Conservation (phyloP, 2,113 vertebrate species). For the Zosterops pallidus region DNA sequence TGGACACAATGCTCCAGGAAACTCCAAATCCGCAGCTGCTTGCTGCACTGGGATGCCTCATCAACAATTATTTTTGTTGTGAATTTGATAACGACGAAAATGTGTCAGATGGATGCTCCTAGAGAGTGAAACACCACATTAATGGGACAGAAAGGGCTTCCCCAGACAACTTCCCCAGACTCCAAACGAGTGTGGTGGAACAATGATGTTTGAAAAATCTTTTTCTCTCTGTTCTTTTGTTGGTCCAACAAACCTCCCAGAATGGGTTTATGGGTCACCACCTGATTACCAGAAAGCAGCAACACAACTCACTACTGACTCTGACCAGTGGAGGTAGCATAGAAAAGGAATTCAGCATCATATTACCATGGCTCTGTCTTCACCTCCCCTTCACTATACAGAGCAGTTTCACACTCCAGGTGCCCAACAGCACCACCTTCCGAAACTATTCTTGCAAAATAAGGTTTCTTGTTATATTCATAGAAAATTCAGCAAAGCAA, state of each 20-base stretch:
- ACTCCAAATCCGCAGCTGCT: accelerated
- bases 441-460: accelerated
- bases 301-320: accelerated
- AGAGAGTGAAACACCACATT: accelerated
- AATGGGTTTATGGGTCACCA: neutral
- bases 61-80: accelerated
- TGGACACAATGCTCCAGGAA: accelerated
- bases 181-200: neutral
- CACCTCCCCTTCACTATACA: neutral
- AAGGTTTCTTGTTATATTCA: neutral
- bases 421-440: neutral
- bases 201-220: accelerated
- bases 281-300: neutral
- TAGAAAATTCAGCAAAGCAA: neutral
- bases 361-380: neutral
- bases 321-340: neutral
- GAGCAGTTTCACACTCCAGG: neutral
- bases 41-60: accelerated
- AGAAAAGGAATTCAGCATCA: neutral
- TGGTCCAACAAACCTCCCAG: neutral
- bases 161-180: neutral
- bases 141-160: neutral
- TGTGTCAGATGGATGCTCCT: neutral
- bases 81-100: too few species aligned
- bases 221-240: neutral